Evolutionary conservation across 2,888 invertebrate genomes (phyloP).

Genomic region (Calephelis perditalis): DNA sequence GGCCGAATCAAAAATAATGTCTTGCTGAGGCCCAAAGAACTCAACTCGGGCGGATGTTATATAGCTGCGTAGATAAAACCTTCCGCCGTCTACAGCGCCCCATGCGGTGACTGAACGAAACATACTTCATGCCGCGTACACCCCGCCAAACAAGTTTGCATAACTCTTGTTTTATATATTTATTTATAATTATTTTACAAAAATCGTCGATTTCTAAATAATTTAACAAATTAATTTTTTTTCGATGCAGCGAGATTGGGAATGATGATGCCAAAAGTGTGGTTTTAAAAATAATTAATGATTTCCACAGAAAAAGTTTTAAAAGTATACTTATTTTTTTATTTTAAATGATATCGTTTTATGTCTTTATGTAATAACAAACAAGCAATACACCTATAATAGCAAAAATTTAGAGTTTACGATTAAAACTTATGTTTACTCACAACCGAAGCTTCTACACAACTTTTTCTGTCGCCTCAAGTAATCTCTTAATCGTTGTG

Average conservation of each 20-base stretch:
- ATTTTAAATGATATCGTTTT: no score
- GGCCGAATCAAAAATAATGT: constrained; percentile 66
- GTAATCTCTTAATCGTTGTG: no score
- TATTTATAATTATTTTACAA: constrained; percentile 29
- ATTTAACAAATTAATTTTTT: constrained; percentile 10
- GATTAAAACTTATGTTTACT: no score
- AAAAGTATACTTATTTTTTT: no score
- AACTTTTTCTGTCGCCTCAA: no score
- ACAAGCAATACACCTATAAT: no score
- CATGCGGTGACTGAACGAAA: constrained; percentile 59
- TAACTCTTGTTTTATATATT: constrained; percentile 32
- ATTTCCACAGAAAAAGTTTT: no score
- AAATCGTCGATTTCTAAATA: constrained; percentile 9
- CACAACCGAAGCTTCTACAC: no score
- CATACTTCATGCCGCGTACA: constrained; percentile 71
- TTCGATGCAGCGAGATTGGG: background rate
- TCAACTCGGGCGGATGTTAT: constrained; percentile 67
- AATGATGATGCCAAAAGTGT: background rate
- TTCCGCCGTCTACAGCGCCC: constrained; percentile 72
- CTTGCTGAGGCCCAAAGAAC: constrained; percentile 63
- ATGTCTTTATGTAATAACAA: no score
- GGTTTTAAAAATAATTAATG: no score
- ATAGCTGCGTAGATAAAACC: constrained; percentile 78
- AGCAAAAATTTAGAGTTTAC: no score
- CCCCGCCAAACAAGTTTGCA: constrained; percentile 49